phyloP scores from a whole-genome alignment of 2,113 vertebrate genomes.

The Oryctolagus cuniculus region DNA sequence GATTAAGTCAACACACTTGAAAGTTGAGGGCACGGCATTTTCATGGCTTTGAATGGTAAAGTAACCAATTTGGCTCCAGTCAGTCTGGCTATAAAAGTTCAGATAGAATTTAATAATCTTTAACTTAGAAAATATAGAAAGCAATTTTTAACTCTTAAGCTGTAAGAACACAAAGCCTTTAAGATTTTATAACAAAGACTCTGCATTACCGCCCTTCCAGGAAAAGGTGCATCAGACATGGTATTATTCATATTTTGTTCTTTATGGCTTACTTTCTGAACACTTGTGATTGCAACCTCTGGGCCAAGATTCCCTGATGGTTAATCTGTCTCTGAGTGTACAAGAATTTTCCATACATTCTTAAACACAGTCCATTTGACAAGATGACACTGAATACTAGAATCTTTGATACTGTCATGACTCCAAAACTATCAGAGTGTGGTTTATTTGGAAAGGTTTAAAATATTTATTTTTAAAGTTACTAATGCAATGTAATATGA shows the following conservation, averaged over 20 bases:
- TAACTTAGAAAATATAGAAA: neutral
- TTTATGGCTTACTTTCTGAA: conserved; percentile 5
- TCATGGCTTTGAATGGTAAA: neutral
- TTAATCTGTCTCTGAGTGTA: neutral
- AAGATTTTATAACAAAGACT: neutral
- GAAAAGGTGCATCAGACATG: conserved; percentile 44
- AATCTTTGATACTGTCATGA: neutral
- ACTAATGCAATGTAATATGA: neutral
- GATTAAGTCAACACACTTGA: neutral
- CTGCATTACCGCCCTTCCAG: neutral
- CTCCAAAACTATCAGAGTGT: neutral
- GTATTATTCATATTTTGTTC: conserved; percentile 51
- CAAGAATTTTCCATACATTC: neutral
- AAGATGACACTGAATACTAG: neutral
- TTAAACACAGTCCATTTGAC: conserved; percentile 18
- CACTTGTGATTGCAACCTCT: conserved; percentile 14
- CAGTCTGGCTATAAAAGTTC: neutral
- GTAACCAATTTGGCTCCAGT: neutral
- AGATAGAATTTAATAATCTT: neutral
- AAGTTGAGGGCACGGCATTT: neutral
- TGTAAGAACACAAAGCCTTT: conserved; percentile 25
- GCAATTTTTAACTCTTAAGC: neutral
- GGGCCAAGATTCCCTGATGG: neutral
- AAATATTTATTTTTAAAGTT: neutral
- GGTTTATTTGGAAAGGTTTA: neutral